Evolutionary conservation across 2,113 vertebrate species (phyloP).

Genomic region (Crocuta crocuta): DNA sequence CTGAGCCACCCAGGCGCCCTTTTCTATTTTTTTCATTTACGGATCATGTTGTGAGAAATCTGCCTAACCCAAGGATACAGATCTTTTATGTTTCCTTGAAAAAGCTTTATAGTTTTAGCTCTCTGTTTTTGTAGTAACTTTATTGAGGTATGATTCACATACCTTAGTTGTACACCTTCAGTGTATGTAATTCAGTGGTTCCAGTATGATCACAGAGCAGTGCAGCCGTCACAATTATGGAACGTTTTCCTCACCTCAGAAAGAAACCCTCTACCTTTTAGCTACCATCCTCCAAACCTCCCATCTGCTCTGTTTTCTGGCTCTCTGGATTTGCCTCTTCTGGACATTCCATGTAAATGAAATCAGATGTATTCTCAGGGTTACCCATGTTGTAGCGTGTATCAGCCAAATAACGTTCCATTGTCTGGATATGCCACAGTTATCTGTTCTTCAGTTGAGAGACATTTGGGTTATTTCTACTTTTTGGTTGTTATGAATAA

Average conservation of each 20-base stretch:
- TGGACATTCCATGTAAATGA: not conserved
- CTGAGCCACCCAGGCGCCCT: too few relatives aligned
- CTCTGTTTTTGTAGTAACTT: not conserved
- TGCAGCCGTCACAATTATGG: not conserved
- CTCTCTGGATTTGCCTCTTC: not conserved
- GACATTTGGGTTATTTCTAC: not conserved
- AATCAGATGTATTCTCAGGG: not conserved
- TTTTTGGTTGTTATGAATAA: not conserved
- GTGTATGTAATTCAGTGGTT: not conserved
- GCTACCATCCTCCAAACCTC: not conserved
- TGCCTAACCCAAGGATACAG: not conserved
- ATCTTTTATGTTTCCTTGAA: conserved; percentile 2
- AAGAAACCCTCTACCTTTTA: not conserved
- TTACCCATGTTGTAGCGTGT: not conserved
- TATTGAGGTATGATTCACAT: not conserved
- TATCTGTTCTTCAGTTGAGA: not conserved
- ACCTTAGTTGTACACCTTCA: not conserved
- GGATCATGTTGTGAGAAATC: conserved; percentile 3
- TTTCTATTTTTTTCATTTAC: not conserved
- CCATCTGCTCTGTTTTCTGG: not conserved
- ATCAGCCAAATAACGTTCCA: not conserved
- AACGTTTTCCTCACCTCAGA: not conserved
- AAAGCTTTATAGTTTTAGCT: conserved; percentile 26
- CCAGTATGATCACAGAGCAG: not conserved
- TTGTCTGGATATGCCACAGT: not conserved